Percentiles rank a stretch among this genome's conserved stretches.
phyloP scores from a whole-genome alignment of 2,797 vertebrate genomes.

The Morus bassanus region DNA sequence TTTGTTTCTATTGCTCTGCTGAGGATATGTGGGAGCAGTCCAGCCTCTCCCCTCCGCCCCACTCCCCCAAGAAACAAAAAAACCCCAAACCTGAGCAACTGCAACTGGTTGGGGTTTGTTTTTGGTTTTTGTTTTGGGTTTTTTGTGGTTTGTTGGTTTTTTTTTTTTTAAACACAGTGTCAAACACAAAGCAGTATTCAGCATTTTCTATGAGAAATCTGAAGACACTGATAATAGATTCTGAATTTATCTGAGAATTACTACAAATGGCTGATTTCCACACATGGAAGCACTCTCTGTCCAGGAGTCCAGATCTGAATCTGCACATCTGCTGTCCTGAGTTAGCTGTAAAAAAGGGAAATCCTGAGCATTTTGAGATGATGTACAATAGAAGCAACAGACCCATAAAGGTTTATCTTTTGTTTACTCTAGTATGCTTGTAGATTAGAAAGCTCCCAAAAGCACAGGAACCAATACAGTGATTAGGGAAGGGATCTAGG shows the following conservation, averaged over 20 bases:
- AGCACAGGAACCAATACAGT: neutral
- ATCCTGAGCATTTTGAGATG: neutral
- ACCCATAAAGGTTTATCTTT: neutral
- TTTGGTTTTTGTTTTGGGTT: neutral
- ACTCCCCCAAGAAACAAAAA: neutral
- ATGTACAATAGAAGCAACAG: neutral
- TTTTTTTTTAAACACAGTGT: neutral
- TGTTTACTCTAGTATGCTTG: neutral
- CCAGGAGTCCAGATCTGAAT: neutral
- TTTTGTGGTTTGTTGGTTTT: neutral
- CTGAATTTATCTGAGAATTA: neutral
- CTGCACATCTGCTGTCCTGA: neutral
- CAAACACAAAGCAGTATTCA: neutral
- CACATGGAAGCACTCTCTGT: neutral
- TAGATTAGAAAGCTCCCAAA: neutral
- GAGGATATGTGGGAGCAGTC: neutral
- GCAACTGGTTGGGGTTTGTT: neutral
- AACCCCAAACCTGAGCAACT: neutral
- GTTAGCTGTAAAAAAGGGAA: neutral
- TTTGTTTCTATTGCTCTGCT: neutral
- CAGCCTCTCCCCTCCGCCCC: neutral
- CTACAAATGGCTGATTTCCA: neutral
- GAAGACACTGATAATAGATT: neutral
- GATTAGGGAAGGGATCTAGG: neutral
- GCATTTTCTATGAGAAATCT: neutral